Base-by-base conservation (phyloP, 2,113 vertebrate genomes). In the Poeciliopsis turrubarensis region DNA sequence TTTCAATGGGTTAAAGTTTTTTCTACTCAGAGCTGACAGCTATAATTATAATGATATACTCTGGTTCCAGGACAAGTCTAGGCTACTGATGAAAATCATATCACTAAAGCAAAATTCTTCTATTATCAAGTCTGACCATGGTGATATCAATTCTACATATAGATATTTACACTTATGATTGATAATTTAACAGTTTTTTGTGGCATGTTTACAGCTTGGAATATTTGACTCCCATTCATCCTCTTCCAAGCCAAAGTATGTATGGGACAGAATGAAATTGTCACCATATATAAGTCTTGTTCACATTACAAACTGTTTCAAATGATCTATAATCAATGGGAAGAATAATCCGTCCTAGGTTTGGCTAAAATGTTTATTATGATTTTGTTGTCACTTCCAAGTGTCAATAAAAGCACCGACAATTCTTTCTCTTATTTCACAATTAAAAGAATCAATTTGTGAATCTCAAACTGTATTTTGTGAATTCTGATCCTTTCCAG, bases 11-110 rank as follows among this genome's bases (percentile, higher is more conserved):
- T 31, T 31, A 31, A 4, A 3, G 73, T 79, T 74, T 57, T 76
- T 74, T 73, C 26, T 60, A 39, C 26, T 70, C 26, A 2, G 68
- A 82, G 73, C 65, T 37, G 44, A 69, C 73, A 77, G 60, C 69
- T 57, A n/a, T 25, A 25, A 25, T 57, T 57, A 3, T 57, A 9
- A 57, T 54, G 22, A 54, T 25, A 54, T 15, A 25, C 51, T 10
- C 25, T n/a, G 51, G 25, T 54, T 54, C 19, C 19, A 54, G 25
- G 51, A 54, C 19, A 25, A n/a, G 19, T 25, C 11, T 10, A 3
- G 51, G 22, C 22, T 54, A 54, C 22, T 54, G 7, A n/a, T 9
- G 22, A 25, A 54, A 25, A 54, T 8, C 6, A 54, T 11, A 34
- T n/a, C 15, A 5, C 44, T 13, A 47, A 47, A 47, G 4, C 14